Conservation (phyloP, 2,888 invertebrate genomes). For the Dichetophora obliterata region DNA sequence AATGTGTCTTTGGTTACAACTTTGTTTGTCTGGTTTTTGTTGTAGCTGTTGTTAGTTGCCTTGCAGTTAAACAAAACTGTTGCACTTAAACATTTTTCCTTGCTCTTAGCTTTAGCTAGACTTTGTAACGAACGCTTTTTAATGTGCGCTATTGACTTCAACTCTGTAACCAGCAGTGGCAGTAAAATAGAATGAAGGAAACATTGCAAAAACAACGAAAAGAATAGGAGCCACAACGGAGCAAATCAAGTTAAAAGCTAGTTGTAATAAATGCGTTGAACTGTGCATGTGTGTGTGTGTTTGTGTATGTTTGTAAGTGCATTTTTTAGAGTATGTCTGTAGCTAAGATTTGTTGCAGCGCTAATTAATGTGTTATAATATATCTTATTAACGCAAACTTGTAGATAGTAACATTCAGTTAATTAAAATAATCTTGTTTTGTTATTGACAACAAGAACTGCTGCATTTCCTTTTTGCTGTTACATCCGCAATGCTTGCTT, state of each 20-base stretch:
- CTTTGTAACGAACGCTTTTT: not conserved
- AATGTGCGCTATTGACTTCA: not conserved
- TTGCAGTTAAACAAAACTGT: not conserved
- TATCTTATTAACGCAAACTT: too few relatives aligned
- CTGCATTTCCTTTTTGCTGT: too few relatives aligned
- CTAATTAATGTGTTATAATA: too few relatives aligned
- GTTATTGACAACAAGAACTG: too few relatives aligned
- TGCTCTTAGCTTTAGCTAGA: not conserved
- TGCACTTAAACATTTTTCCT: not conserved
- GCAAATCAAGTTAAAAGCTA: slow-evolving; percentile 18
- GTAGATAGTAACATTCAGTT: too few relatives aligned
- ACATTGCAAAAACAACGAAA: not conserved
- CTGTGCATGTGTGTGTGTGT: not conserved
- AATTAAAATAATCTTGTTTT: too few relatives aligned
- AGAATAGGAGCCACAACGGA: not conserved
- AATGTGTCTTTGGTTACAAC: not conserved
- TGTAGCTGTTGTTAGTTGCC: not conserved
- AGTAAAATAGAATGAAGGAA: not conserved
- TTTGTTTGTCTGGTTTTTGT: not conserved
- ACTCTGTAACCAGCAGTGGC: not conserved
- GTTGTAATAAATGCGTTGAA: slow-evolving; percentile 3
- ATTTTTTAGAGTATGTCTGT: not conserved
- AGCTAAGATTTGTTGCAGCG: not conserved
- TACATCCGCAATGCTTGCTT: too few relatives aligned
- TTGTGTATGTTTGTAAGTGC: not conserved